Conservation (phyloP, 1,140 invertebrate species). For the Microplitis demolitor region DNA sequence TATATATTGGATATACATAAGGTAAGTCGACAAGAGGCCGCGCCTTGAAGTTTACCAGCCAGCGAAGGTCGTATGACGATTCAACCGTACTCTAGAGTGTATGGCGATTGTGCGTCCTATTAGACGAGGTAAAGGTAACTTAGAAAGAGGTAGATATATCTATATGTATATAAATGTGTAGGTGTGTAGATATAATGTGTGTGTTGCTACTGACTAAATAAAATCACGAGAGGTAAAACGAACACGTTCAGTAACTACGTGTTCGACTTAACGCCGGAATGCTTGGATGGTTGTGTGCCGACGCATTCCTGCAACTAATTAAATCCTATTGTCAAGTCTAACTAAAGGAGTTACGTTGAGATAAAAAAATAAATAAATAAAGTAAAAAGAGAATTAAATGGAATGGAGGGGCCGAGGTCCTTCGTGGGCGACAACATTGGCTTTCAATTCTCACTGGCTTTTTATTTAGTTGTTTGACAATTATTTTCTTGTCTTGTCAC, state of each 20-base stretch:
- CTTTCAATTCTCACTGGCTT: neutral
- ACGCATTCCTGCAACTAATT: conserved; percentile 52
- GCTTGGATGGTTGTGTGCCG: conserved; percentile 37
- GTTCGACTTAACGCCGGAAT: conserved; percentile 47
- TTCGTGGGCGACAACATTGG: conserved; percentile 14
- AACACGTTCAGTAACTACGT: conserved; percentile 31
- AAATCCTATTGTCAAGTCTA: conserved; percentile 38
- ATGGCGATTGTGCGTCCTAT: conserved; percentile 33
- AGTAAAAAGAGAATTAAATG: neutral
- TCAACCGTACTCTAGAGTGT: neutral
- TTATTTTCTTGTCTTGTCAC: neutral
- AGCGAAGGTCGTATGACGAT: conserved; percentile 39
- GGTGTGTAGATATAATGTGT: neutral
- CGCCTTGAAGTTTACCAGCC: conserved; percentile 25
- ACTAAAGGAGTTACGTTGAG: neutral
- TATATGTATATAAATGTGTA: neutral
- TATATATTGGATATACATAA: too few relatives aligned
- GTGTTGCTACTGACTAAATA: neutral
- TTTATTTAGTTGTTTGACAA: neutral
- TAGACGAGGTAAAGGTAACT: conserved; percentile 21
- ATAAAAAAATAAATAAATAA: neutral
- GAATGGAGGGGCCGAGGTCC: conserved; percentile 2
- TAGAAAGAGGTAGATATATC: neutral
- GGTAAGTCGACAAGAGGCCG: conserved; percentile 11
- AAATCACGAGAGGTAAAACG: neutral